A percentile compares a stretch with the other conserved stretches of the same genome.
Conservation (phyloP, 2,797 vertebrate species). For the Pipistrellus pipistrellus region DNA sequence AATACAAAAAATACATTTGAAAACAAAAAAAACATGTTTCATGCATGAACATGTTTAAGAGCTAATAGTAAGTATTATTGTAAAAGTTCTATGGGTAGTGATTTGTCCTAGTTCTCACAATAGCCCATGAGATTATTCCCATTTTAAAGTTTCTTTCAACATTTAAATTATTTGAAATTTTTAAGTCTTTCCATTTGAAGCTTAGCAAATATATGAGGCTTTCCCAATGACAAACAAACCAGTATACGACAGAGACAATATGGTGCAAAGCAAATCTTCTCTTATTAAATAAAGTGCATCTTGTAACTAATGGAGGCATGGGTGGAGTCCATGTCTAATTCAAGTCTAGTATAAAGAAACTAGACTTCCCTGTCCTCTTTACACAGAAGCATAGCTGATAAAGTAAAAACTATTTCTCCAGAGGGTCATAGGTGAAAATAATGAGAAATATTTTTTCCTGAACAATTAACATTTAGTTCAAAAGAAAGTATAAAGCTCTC, state of each 20-base stretch:
- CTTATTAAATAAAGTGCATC: neutral
- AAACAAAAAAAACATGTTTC: neutral
- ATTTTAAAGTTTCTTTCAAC: neutral
- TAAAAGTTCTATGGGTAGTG: neutral
- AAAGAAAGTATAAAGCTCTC: neutral
- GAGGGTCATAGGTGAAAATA: neutral
- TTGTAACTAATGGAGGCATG: neutral
- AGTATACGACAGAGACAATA: neutral
- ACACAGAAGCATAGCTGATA: neutral
- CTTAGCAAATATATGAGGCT: neutral
- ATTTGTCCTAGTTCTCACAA: neutral
- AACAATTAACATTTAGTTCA: neutral
- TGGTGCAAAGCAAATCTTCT: neutral
- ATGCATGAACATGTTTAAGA: neutral
- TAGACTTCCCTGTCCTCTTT: neutral
- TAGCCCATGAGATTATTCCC: neutral
- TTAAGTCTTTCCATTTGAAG: conserved; percentile 12
- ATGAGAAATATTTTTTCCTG: neutral
- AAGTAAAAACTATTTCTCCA: conserved; percentile 27
- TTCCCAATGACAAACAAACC: neutral
- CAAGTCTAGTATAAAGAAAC: neutral
- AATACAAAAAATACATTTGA: no score
- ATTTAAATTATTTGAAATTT: conserved; percentile 5
- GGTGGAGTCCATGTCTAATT: neutral
- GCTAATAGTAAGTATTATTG: neutral